Percentiles rank a stretch among this genome's conserved stretches.
Evolutionary conservation across 2,888 invertebrate genomes (phyloP).

Genomic region (Andrena dorsata): DNA sequence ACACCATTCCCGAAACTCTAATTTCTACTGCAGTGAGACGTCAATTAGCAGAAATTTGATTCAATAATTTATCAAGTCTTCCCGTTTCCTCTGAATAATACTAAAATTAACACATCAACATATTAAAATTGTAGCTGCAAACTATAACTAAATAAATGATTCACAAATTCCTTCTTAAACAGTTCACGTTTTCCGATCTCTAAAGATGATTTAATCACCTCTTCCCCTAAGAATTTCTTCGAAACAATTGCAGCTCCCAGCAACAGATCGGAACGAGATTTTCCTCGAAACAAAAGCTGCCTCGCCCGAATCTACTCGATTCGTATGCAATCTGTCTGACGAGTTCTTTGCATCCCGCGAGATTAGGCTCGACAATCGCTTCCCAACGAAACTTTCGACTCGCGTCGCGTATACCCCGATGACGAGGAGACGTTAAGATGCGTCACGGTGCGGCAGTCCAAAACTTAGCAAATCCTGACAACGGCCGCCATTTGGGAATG

Average conservation of each 20-base stretch:
- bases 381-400: slow-evolving; percentile 54
- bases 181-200: background rate
- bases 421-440: slow-evolving; percentile 71
- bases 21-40: background rate
- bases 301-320: slow-evolving; percentile 29
- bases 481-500: slow-evolving; percentile 71
- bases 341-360: slow-evolving; percentile 61
- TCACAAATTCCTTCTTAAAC: no score
- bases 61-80: background rate
- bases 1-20: background rate
- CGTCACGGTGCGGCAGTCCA: slow-evolving; percentile 67
- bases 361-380: slow-evolving; percentile 68
- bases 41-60: background rate
- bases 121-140: no score
- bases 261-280: background rate
- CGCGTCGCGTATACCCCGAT: slow-evolving; percentile 41
- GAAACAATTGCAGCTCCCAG: background rate
- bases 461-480: slow-evolving; percentile 74
- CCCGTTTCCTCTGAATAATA: background rate
- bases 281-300: slow-evolving; percentile 4
- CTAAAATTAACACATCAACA: background rate
- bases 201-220: background rate
- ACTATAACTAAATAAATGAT: no score
- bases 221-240: background rate
- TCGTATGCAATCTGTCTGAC: slow-evolving; percentile 52